A percentile compares a stretch with the other conserved stretches of the same genome.
Evolutionary conservation across 1,140 invertebrate genomes (phyloP).

Genomic region (Penaeus vannamei): DNA sequence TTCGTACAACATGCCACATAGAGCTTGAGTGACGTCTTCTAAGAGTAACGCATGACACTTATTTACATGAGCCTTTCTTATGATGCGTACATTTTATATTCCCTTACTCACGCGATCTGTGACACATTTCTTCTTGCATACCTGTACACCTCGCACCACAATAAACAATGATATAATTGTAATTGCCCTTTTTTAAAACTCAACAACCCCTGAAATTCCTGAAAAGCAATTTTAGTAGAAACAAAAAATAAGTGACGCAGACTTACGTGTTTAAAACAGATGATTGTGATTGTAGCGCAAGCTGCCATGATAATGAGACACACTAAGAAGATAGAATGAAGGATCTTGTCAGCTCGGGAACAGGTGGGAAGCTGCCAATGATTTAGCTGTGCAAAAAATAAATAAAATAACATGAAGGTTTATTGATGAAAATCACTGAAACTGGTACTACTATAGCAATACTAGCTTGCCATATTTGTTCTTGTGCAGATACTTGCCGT

Average conservation of each 20-base stretch:
- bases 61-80: too few relatives aligned
- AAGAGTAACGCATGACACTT: too few relatives aligned
- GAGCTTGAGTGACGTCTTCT: too few relatives aligned
- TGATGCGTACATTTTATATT: too few relatives aligned
- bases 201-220: neutral
- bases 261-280: conserved; percentile 75
- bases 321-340: conserved; percentile 74
- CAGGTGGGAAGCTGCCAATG: conserved; percentile 74
- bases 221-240: neutral
- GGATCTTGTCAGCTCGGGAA: conserved; percentile 73
- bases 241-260: neutral
- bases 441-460: neutral
- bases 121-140: too few relatives aligned
- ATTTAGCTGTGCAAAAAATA: conserved; percentile 71
- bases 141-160: too few relatives aligned
- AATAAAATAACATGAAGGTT: too few relatives aligned
- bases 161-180: too few relatives aligned
- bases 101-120: too few relatives aligned
- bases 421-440: neutral
- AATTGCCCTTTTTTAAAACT: too few relatives aligned
- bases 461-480: neutral
- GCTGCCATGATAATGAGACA: conserved; percentile 74
- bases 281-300: conserved; percentile 74
- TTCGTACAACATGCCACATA: too few relatives aligned
- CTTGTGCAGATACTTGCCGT: too few relatives aligned